Evolutionary conservation across 1,140 invertebrate species (phyloP), one percentile per base, ranked within the genome.

Genomic region (Conus betulinus): DNA sequence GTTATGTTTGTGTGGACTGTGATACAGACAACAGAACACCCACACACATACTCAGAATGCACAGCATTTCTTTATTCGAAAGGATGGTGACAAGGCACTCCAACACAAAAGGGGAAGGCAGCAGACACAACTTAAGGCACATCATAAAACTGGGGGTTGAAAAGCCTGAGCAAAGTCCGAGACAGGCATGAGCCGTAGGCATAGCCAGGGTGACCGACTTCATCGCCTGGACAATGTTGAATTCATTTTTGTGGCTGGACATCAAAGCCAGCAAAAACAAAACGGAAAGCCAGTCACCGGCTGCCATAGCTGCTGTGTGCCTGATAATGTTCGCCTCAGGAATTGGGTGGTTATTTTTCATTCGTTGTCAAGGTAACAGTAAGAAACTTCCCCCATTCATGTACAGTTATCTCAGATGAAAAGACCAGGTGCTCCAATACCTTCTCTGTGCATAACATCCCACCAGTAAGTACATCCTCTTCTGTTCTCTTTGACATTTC

Each of bases 61-160:
- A 81, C 79, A 53, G 79, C 79, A 81, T 71, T 81, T 81, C 52
- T 81, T 81, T 55, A 53, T 81, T 81, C 51, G 76, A 81, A 81
- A 81, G 51, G 79, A 51, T 23, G 67, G 39, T 53, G 27, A 81
- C 79, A 81, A 81, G 79, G 79, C 79, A 81, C 51, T 81, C 79
- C 39, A 81, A 81, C 27, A 53, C 79, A 53, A 81, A 23, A 53
- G 27, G 79, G 79, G 13, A 53, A 81, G 39, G 79, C 79, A 53
- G 79, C 20, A 81, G 79, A 81, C 79, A 81, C 76, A 78, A 81
- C 39, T n/a, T 13, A 71, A 81, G 51, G 79, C 17, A 51, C 79
- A 81, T 51, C 8, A 78, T 78, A 10, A 71, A 71, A 23, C 20
- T 6, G 11, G 67, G 67, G 67, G 67, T 11, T 71, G 76, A 13